Percentiles rank a stretch among this genome's conserved stretches.
phyloP scores from a whole-genome alignment of 2,113 vertebrate genomes.

The Ardeotis arabs region DNA sequence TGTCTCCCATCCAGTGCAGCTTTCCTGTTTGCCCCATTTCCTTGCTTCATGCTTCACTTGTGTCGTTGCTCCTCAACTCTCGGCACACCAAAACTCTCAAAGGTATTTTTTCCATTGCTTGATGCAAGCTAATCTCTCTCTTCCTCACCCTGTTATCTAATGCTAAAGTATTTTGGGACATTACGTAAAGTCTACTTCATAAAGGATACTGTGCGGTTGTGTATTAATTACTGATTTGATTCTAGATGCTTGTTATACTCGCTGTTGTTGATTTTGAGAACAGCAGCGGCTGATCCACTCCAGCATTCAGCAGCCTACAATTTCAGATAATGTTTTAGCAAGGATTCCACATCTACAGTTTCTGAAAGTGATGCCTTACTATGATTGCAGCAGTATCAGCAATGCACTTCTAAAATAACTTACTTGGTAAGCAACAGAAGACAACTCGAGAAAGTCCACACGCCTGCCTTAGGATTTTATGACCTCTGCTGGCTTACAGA shows the following conservation, averaged over 20 bases:
- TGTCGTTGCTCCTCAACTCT: not conserved
- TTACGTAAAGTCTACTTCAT: slow-evolving; percentile 32
- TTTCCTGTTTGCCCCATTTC: not conserved
- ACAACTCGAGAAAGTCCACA: not conserved
- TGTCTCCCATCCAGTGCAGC: not conserved
- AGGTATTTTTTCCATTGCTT: slow-evolving; percentile 12
- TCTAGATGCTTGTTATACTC: not conserved
- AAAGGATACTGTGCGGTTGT: not conserved
- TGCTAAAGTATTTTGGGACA: not conserved
- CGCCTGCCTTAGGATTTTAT: not conserved
- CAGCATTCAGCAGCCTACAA: not conserved
- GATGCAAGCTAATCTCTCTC: not conserved
- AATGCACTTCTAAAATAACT: not conserved
- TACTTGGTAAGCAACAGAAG: not conserved
- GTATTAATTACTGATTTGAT: slow-evolving; percentile 1
- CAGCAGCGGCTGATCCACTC: not conserved
- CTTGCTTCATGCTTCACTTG: not conserved
- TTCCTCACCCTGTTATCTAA: not conserved
- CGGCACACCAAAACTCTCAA: not conserved
- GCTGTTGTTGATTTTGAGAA: not conserved
- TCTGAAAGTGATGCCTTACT: slow-evolving; percentile 17
- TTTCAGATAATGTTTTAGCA: not conserved
- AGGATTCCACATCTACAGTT: not conserved
- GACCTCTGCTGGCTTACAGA: not conserved
- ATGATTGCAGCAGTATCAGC: slow-evolving; percentile 27